Conservation (phyloP, 2,113 vertebrate species). For the Percina caprodes region DNA sequence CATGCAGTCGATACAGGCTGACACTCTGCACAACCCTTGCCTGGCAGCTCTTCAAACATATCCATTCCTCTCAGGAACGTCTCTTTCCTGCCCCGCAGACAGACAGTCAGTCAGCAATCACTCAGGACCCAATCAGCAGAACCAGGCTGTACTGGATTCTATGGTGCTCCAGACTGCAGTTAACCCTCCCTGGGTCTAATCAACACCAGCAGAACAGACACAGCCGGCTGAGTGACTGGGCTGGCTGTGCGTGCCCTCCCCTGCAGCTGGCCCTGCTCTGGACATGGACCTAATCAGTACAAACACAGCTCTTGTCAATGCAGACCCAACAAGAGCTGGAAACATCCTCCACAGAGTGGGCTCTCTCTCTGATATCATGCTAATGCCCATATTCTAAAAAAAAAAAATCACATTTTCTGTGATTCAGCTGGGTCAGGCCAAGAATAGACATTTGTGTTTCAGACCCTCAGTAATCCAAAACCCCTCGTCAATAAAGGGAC, state of each 20-base stretch:
- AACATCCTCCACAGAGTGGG: slow-evolving; percentile 29
- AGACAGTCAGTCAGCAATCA: slow-evolving; percentile 46
- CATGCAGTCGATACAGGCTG: background rate
- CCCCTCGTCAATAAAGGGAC: slow-evolving; percentile 12
- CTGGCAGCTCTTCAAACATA: slow-evolving; percentile 66
- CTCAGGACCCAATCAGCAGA: slow-evolving; percentile 71
- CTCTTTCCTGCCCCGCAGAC: slow-evolving; percentile 42
- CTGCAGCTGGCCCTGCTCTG: slow-evolving; percentile 66
- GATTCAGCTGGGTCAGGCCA: slow-evolving; percentile 22
- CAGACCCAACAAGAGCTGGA: background rate
- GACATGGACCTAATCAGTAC: slow-evolving; percentile 63
- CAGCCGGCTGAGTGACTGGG: slow-evolving; percentile 44
- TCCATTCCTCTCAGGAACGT: slow-evolving; percentile 39
- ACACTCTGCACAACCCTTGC: slow-evolving; percentile 27
- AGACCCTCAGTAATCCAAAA: slow-evolving; percentile 9
- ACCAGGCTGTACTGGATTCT: slow-evolving; percentile 35
- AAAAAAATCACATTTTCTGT: slow-evolving; percentile 32
- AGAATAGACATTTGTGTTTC: slow-evolving; percentile 27
- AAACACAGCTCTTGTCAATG: slow-evolving; percentile 49
- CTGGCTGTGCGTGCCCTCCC: slow-evolving; percentile 58
- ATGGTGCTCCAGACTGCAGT: slow-evolving; percentile 34
- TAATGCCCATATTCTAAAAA: slow-evolving; percentile 41
- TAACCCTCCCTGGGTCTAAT: slow-evolving; percentile 67
- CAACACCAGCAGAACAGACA: slow-evolving; percentile 52
- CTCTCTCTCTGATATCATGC: slow-evolving; percentile 60